phyloP scores from a whole-genome alignment of 2,888 invertebrate genomes.

The Drosophila niveifrons region DNA sequence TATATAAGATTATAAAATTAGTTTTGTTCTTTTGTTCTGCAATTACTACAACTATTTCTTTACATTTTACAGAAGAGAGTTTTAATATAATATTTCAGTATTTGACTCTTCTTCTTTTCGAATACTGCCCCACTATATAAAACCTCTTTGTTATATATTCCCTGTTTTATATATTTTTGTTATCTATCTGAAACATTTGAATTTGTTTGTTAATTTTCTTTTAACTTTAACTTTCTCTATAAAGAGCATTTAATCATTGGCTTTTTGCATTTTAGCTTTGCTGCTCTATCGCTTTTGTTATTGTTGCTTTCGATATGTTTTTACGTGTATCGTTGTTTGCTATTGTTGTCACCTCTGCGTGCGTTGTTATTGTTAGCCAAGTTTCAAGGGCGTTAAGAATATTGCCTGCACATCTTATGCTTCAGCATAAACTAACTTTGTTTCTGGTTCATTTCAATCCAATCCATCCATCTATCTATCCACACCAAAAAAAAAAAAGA shows the following conservation, averaged over 20 bases:
- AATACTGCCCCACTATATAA: too few species aligned
- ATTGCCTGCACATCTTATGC: not conserved
- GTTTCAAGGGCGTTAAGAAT: constrained; percentile 42
- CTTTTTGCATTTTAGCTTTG: constrained; percentile 29
- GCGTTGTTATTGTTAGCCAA: constrained; percentile 33
- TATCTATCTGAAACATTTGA: not conserved
- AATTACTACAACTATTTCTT: too few species aligned
- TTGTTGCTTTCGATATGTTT: constrained; percentile 35
- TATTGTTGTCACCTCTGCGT: constrained; percentile 56
- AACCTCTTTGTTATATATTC: too few species aligned
- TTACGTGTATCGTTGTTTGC: constrained; percentile 47
- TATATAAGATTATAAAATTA: too few species aligned
- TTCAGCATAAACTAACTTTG: constrained; percentile 47
- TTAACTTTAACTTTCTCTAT: not conserved
- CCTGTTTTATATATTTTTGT: too few species aligned
- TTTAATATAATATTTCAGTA: too few species aligned
- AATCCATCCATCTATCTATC: constrained; percentile 24
- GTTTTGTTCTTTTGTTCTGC: too few species aligned
- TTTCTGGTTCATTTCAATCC: constrained; percentile 51
- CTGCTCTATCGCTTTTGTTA: not conserved
- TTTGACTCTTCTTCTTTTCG: too few species aligned
- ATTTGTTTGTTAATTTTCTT: not conserved
- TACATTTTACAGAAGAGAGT: too few species aligned
- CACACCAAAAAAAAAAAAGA: not conserved
- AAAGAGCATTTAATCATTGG: constrained; percentile 45